These are phyloP conservation scores for Congeria kusceri DNA, from an alignment of 2,888 invertebrate genomes.

Conservation along the genomic window DNA sequence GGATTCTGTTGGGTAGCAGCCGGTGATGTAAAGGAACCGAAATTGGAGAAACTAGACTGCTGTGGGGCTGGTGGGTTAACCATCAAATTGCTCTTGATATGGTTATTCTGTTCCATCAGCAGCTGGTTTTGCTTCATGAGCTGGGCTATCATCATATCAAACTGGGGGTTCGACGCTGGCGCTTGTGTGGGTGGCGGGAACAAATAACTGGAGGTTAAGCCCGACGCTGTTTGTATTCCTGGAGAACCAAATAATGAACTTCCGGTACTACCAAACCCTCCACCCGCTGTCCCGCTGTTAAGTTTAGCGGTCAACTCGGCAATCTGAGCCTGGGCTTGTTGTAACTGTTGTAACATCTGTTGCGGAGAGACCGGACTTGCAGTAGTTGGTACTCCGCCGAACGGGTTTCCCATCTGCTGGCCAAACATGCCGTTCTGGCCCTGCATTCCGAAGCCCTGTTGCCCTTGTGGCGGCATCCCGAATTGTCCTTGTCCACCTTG, in stretches of 20 bases:
- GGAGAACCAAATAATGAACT: neutral
- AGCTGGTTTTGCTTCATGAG: constrained; percentile 54
- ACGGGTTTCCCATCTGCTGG: neutral
- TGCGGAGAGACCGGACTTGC: neutral
- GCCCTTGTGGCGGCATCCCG: constrained; percentile 19
- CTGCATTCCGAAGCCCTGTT: constrained; percentile 7
- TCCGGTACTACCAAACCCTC: constrained; percentile 7
- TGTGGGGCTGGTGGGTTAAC: neutral
- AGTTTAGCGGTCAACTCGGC: neutral
- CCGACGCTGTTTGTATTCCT: neutral
- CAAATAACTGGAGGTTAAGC: neutral
- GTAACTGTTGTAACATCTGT: constrained; percentile 2
- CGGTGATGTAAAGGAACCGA: neutral
- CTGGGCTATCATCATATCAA: constrained; percentile 39
- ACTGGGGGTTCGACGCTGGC: neutral
- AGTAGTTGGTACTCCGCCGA: neutral
- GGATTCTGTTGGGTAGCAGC: constrained; percentile 3
- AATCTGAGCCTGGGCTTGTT: neutral
- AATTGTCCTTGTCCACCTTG: constrained; percentile 20
- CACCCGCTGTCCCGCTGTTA: neutral
- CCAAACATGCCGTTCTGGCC: neutral
- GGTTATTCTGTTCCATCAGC: constrained; percentile 52
- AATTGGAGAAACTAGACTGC: too few species aligned
- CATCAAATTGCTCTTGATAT: constrained; percentile 20
- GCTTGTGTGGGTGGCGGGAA: neutral